Base-by-base conservation (phyloP, 2,797 vertebrate species). In the Aplochiton taeniatus region DNA sequence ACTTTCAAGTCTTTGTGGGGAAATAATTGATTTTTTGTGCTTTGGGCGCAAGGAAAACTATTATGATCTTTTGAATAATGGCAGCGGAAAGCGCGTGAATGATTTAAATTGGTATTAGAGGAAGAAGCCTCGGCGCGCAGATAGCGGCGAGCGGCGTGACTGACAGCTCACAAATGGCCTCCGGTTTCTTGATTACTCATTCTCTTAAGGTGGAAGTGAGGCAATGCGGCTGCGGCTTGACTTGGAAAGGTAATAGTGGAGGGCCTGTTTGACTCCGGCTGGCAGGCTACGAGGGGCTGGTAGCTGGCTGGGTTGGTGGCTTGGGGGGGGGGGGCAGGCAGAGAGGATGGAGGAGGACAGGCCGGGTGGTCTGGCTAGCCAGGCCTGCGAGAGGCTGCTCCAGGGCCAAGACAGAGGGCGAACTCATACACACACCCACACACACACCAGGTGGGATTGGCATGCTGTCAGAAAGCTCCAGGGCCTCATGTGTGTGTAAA, bases 11-110 rank as follows among this genome's bases (percentile, higher is more conserved):
- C 97, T 99, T 99, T 99, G 97, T 99, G 95, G 96, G 94, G 96
- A 99, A 99, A 98, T 99, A 99, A 99, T 99, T 98, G 97, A 99
- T 99, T 99, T 98, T 98, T 98, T 99, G 96, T 99, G 97, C 97
- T 98, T 94, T 98, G 96, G 96, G 97, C 96, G 94, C 95, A 94
- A 96, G 96, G 96, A 98, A 99, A 99, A 99, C 98, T 98, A 99
- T 99, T 98, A 99, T 98, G 96, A 99, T 99, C 96, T 98, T 99
- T 98, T 98, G 96, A 98, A 99, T 98, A 98, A 99, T 96, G 96
- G 96, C 95, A 96, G 95, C 94, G 94, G 95, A 96, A 98, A 95
- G 95, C 94, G 95, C 95, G 94, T 93, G 96, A 96, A 95, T 94
- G 94, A 98, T 99, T 99, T 98, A 98, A 99, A 99, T 98, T 99